Evolutionary conservation across 2,797 vertebrate genomes (phyloP), one percentile per base, ranked within the genome.

Genomic region (Hoplostethus mediterraneus): DNA sequence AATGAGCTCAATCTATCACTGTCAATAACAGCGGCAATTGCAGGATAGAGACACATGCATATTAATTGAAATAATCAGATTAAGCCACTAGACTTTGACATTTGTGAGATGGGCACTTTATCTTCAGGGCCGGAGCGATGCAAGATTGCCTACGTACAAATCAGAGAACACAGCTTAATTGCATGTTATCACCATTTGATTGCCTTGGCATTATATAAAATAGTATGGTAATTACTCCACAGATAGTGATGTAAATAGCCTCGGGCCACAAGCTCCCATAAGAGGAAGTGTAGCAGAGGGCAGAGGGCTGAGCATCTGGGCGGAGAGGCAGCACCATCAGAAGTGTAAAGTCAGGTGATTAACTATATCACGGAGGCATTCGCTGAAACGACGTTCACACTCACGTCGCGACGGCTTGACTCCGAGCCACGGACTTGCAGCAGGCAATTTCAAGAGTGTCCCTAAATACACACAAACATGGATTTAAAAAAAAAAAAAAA

Each of bases 11-110:
- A 97, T 99, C 97, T 95, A 96, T 99, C 97, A 98, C 95, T 93
- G 97, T 97, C 98, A 96, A 95, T 96, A 96, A 95, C 87, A 80
- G 93, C 83, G 90, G 95, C 94, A 94, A 96, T 95, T 92, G 95
- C 93, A 90, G 92, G 89, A 82, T 93, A 92, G 95, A 94, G 94
- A 95, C 93, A 96, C 96, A 97, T 97, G 96, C 97, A 99, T 98
- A 98, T 98, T 98, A 97, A 99, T 98, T 97, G 97, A 97, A 98
- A 97, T 97, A 98, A 98, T 97, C 95, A 96, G 96, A 98, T 99
- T 97, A 97, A 97, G 95, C 95, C 93, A 95, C 94, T 94, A 93
- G 93, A 95, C 95, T 96, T 95, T 98, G 97, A 98, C 97, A 97
- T 98, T 97, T 95, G 60, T 94, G 91, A 97, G 93, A 97, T 95